A percentile compares a stretch with the other conserved stretches of the same genome.
phyloP scores from a whole-genome alignment of 2,113 vertebrate genomes.

The Orthonyx spaldingii region DNA sequence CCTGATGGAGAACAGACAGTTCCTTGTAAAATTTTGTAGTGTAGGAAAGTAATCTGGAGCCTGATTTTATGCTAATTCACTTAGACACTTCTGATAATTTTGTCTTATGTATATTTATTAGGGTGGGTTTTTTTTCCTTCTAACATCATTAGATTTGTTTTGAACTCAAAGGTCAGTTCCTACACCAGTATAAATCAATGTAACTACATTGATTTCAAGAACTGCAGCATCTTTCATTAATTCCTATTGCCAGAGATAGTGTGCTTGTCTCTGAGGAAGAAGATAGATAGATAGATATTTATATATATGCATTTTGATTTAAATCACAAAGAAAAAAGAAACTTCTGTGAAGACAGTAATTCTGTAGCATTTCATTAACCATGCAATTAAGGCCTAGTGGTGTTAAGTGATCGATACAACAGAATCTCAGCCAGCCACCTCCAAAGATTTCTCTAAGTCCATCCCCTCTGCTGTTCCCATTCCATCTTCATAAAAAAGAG shows the following conservation, averaged over 20 bases:
- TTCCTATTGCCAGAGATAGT: not conserved
- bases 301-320: not conserved
- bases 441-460: not conserved
- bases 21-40: not conserved
- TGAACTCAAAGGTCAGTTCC: slow-evolving; percentile 41
- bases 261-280: not conserved
- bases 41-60: not conserved
- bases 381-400: not conserved
- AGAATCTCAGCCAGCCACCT: not conserved
- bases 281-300: not conserved
- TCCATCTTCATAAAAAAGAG: not conserved
- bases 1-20: not conserved
- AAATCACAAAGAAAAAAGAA: not conserved
- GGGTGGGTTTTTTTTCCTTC: not conserved
- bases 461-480: not conserved
- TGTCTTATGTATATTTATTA: slow-evolving; percentile 39
- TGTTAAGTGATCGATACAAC: not conserved
- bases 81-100: not conserved
- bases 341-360: not conserved
- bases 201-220: slow-evolving; percentile 44
- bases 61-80: not conserved
- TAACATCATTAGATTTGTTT: slow-evolving; percentile 33
- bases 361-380: not conserved
- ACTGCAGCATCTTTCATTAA: slow-evolving; percentile 21
- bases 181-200: slow-evolving; percentile 37